These are phyloP conservation scores for Tetraodon nigroviridis DNA, from an alignment of 2,113 vertebrate species.

Conservation along the genomic window DNA sequence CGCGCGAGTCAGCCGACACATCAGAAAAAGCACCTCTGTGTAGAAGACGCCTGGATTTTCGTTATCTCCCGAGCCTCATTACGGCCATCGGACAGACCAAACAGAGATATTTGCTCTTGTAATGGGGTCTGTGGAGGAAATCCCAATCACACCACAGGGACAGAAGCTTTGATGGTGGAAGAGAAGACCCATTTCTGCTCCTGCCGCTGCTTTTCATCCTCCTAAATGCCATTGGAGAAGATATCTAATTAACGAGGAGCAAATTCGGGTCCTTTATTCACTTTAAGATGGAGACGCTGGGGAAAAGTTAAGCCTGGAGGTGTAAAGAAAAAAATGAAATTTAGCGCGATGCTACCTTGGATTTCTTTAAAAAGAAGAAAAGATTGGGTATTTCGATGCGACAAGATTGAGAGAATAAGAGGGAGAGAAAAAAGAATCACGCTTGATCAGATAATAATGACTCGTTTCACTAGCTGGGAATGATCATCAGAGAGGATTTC, in stretches of 20 bases:
- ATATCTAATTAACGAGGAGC: slow-evolving; percentile 35
- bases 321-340: not conserved
- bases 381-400: not conserved
- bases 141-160: slow-evolving; percentile 40
- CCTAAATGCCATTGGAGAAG: slow-evolving; percentile 14
- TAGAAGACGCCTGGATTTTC: slow-evolving; percentile 20
- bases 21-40: not conserved
- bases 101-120: slow-evolving; percentile 43
- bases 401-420: not conserved
- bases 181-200: slow-evolving; percentile 22
- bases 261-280: slow-evolving; percentile 5
- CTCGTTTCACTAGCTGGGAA: slow-evolving; percentile 47
- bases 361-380: not conserved
- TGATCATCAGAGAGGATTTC: slow-evolving; percentile 55
- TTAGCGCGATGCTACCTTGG: not conserved
- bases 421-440: not conserved
- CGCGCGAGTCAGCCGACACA: slow-evolving; percentile 7
- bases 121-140: slow-evolving; percentile 37
- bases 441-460: slow-evolving; percentile 64
- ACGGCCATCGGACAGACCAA: slow-evolving; percentile 20
- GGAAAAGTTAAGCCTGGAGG: not conserved
- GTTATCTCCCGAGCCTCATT: slow-evolving; percentile 61
- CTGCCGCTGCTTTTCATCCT: not conserved
- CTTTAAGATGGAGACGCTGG: slow-evolving; percentile 1
- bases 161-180: slow-evolving; percentile 13